A percentile compares a stretch with the other conserved stretches of the same genome.
Conservation (phyloP, 2,113 vertebrate species). For the Glaucomys volans region DNA sequence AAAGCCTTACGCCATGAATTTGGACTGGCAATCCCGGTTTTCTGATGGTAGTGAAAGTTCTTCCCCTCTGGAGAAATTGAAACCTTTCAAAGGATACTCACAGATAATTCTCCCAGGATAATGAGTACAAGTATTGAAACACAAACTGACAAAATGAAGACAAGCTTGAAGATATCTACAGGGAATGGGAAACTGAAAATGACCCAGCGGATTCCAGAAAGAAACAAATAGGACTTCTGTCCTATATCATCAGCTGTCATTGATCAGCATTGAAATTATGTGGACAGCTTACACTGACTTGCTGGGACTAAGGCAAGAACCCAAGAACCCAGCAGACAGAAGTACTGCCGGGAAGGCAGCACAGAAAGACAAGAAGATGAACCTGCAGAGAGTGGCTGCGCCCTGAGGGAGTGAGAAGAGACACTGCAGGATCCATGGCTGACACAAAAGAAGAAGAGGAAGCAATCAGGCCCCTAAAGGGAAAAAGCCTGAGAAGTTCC, state of each 20-base stretch:
- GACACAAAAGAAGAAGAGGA: background rate
- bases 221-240: background rate
- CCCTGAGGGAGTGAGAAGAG: too few species aligned
- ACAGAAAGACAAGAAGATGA: background rate
- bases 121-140: too few species aligned
- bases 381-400: background rate
- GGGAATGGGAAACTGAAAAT: background rate
- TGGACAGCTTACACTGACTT: background rate
- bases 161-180: background rate
- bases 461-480: background rate
- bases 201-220: background rate
- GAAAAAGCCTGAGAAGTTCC: background rate
- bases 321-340: background rate
- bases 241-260: too few species aligned
- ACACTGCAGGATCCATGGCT: too few species aligned
- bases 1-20: background rate
- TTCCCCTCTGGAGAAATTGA: background rate
- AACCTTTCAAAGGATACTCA: background rate
- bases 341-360: background rate
- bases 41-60: background rate
- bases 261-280: too few species aligned
- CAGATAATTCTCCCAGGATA: background rate
- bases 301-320: background rate
- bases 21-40: background rate
- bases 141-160: background rate